These are phyloP conservation scores for Lynx canadensis DNA, from an alignment of 2,113 vertebrate species.

Conservation along the genomic window DNA sequence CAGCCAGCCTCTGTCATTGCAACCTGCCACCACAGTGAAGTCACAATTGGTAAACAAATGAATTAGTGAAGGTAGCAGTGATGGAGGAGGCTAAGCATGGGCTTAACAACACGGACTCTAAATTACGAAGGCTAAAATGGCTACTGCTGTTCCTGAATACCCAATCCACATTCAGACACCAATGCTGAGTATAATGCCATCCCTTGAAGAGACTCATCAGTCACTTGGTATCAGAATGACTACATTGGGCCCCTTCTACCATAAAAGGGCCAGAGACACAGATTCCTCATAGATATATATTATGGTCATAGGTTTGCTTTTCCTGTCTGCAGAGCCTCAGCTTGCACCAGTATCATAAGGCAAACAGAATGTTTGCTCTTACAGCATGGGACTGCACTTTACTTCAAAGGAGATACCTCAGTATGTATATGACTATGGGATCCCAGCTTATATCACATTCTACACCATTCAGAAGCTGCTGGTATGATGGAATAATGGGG, in stretches of 20 bases:
- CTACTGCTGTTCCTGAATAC: not conserved
- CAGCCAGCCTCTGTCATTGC: not conserved
- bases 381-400: not conserved
- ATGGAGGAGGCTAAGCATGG: not conserved
- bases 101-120: not conserved
- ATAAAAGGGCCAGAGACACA: not conserved
- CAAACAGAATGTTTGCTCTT: not conserved
- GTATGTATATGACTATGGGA: not conserved
- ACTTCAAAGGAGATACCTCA: not conserved
- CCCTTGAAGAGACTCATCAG: not conserved
- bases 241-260: not conserved
- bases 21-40: not conserved
- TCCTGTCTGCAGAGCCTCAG: not conserved
- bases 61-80: not conserved
- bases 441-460: not conserved
- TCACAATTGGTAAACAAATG: not conserved
- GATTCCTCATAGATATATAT: not conserved
- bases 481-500: not conserved
- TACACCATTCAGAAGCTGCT: not conserved
- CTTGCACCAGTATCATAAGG: not conserved
- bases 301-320: not conserved
- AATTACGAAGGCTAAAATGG: not conserved
- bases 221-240: not conserved
- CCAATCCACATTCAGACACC: not conserved
- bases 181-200: not conserved